Evolutionary conservation across 2,797 vertebrate species (phyloP).

Genomic region (Cyclura pinguis): DNA sequence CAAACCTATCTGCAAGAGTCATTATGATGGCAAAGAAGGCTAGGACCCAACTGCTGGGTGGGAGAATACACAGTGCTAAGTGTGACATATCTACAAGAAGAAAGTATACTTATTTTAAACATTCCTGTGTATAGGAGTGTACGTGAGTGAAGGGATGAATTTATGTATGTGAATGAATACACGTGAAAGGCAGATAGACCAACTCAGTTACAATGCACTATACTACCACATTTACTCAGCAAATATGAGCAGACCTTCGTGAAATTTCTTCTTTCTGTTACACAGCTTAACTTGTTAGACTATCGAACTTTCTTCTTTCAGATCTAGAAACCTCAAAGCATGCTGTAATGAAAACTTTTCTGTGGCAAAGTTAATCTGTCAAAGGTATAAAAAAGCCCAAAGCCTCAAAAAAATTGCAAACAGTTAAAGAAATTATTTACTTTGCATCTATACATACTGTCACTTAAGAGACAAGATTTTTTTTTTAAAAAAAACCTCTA

Average conservation of each 20-base stretch:
- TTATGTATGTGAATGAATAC: background rate
- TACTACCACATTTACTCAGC: background rate
- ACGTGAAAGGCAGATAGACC: background rate
- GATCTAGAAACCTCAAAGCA: background rate
- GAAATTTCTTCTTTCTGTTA: background rate
- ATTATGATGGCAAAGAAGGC: background rate
- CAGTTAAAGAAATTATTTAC: slow-evolving; percentile 27
- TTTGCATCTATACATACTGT: slow-evolving; percentile 36
- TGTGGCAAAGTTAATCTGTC: slow-evolving; percentile 2
- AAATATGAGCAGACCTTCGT: background rate
- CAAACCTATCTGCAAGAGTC: background rate
- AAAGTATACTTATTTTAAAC: slow-evolving; percentile 7
- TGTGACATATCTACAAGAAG: background rate
- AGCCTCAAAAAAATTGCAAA: slow-evolving; percentile 2
- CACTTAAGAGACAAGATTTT: slow-evolving; percentile 30
- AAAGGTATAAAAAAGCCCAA: background rate
- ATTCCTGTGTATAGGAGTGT: background rate
- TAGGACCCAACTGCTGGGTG: too few relatives aligned
- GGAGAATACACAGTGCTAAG: too few relatives aligned
- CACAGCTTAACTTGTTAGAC: background rate
- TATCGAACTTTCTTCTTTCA: background rate
- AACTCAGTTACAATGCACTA: background rate
- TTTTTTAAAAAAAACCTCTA: slow-evolving; percentile 66
- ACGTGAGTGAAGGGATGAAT: background rate
- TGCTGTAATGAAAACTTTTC: slow-evolving; percentile 30